Evolutionary conservation across 2,888 invertebrate genomes (phyloP).

Genomic region (Macrosiphum euphorbiae): DNA sequence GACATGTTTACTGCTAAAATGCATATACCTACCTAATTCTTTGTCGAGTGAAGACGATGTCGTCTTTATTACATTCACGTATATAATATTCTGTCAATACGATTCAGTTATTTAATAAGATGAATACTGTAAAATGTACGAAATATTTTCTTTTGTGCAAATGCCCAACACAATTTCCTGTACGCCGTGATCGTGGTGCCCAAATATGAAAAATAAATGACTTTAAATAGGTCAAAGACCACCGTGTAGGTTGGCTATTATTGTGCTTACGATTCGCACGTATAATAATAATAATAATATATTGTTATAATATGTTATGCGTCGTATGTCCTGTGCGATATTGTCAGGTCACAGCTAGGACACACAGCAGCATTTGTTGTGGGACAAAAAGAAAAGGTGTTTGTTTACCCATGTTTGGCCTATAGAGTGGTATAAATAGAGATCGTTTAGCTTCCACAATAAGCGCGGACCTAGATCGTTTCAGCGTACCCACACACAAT

Average conservation of each 20-base stretch:
- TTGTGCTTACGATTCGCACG: background rate
- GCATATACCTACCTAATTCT: background rate
- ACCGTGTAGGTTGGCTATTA: conserved; percentile 21
- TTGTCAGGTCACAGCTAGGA: background rate
- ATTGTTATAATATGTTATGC: background rate
- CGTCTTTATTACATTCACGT: background rate
- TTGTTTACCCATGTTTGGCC: conserved; percentile 60
- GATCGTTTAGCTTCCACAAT: conserved; percentile 60
- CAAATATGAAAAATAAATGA: conserved; percentile 39
- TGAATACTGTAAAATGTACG: background rate
- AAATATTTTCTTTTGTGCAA: background rate
- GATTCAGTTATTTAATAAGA: background rate
- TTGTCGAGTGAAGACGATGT: background rate
- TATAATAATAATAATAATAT: conserved; percentile 19
- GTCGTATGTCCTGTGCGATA: background rate
- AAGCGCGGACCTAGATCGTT: background rate
- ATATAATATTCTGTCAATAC: background rate
- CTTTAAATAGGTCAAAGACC: conserved; percentile 44
- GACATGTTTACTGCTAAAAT: background rate
- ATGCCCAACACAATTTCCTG: background rate
- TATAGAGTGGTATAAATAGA: conserved; percentile 32
- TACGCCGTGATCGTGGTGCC: background rate
- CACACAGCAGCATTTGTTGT: background rate
- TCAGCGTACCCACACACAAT: conserved; percentile 14
- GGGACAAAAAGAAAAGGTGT: conserved; percentile 38